Base-by-base conservation (phyloP, 2,113 vertebrate genomes). In the Pelecanus crispus region DNA sequence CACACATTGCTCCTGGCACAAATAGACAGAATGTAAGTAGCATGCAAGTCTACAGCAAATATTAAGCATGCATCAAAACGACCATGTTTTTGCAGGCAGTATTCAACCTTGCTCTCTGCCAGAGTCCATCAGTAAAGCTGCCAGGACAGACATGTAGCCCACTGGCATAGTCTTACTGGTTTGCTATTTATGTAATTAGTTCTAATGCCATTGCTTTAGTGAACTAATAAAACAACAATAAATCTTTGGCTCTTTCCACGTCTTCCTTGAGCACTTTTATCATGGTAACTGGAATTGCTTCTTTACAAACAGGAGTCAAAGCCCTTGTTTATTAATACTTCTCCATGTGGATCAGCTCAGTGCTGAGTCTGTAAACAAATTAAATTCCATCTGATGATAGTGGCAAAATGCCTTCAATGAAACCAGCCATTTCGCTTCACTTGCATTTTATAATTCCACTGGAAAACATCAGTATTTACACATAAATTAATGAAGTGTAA, bases 391-490 rank as follows among this genome's bases (percentile, higher is more conserved):
- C 61, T 95, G 92, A 96, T 85, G 29, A 93, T 88, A 93, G 91
- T 56, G 75, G 78, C 90, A 96, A 93, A 85, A 77, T 78, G 79
- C 75, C 82, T 94, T 96, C 61, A 95, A 49, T 73, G 52, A 95
- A 96, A 94, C 71, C 61, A 92, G 82, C 42, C 71, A 90, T 59
- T 93, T 92, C 72, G 94, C 73, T 94, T 96, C 71, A 65, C 75
- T 90, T 75, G 56, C 55, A 88, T 93, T 94, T 94, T 96, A 66
- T 79, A 94, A 92, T 95, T 94, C 86, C 63, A 91, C 25, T 94
- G 75, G 79, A 96, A 96, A 97, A 88, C 72, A 93, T 56, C 71
- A 83, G 71, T 95, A 92, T 93, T 96, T 97, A 96, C 90, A 95
- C 72, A 97, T 80, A 93, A 94, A 95, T 86, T 94, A 96, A 95